A percentile compares a stretch with the other conserved stretches of the same genome.
phyloP scores from a whole-genome alignment of 2,888 invertebrate genomes.

The Plagodis pulveraria region DNA sequence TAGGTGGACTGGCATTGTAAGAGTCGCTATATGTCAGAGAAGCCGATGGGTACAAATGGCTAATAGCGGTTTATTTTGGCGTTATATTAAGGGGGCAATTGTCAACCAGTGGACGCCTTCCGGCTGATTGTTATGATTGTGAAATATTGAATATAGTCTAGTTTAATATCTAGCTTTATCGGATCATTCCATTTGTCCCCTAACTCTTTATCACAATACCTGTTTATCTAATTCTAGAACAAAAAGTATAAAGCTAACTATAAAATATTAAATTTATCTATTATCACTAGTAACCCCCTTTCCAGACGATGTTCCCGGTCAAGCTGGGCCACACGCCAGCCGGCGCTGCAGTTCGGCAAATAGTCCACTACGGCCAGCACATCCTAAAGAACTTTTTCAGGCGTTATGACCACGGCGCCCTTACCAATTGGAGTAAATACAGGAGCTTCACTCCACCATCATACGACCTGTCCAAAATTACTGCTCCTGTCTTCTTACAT shows the following conservation, averaged over 20 bases:
- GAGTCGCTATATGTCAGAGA: too few species aligned
- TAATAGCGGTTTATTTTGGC: too few species aligned
- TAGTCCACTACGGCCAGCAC: constrained; percentile 89
- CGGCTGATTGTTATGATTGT: too few species aligned
- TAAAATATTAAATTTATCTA: neutral
- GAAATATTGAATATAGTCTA: too few species aligned
- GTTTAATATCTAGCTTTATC: too few species aligned
- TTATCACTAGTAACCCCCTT: constrained; percentile 5
- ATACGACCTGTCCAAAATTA: constrained; percentile 81
- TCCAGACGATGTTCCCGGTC: constrained; percentile 87
- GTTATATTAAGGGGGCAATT: too few species aligned
- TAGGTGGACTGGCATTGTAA: too few species aligned
- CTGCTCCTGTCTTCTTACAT: constrained; percentile 84
- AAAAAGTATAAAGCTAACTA: neutral
- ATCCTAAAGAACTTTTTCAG: constrained; percentile 76
- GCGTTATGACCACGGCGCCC: constrained; percentile 78
- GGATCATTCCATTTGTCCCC: too few species aligned
- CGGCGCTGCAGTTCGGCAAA: constrained; percentile 87
- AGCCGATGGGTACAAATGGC: too few species aligned
- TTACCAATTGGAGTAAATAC: constrained; percentile 80
- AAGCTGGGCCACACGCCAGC: constrained; percentile 87
- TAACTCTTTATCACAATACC: too few species aligned
- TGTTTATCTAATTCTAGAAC: too few species aligned
- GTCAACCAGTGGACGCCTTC: too few species aligned
- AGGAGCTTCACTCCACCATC: constrained; percentile 78